Base-by-base conservation (phyloP, 2,888 invertebrate species). In the Pachydiplax longipennis region DNA sequence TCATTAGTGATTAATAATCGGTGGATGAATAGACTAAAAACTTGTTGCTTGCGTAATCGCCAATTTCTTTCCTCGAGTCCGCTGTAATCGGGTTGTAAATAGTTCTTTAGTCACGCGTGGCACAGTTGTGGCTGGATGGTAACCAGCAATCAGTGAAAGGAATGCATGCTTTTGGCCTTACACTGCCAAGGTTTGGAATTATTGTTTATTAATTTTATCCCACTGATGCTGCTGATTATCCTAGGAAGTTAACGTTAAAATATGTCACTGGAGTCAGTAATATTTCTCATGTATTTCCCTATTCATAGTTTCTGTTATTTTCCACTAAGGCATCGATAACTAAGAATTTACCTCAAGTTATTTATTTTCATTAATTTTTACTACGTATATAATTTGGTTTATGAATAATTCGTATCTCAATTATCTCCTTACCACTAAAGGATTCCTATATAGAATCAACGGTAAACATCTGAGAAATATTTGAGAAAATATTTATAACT, bases 91-190 rank as follows among this genome's bases (percentile, higher is more conserved):
- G n/a, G 31, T 87, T 61, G 61, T 65, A 13, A 44, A 58, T 87
- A 61, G 58, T 61, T 61, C 61, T 58, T 87, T 61, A 65, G 87
- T 87, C 87, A 87, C 61, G 87, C 87, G 87, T 87, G 87, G 87
- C 87, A 87, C 35, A 87, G 37, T 61, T 87, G 87, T 87, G 87
- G 37, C 58, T 37, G 61, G 37, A 37, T 87, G 87, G 87, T 61
- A 58, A 53, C 87, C 18, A 87, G 87, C 37, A n/a, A 37, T 61
- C 58, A 61, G 87, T 87, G 87, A 87, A 87, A 87, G 87, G 87
- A 65, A 87, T 37, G 22, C 61, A n/a, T 25, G 5, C n/a, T 22
- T 48, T 25, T 31, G 83, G 83, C 87, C 65, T 87, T 40, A 22
- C 58, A 22, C 87, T 37, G 37, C n/a, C 61, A 58, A 81, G 22